A percentile compares a stretch with the other conserved stretches of the same genome.
Conservation (phyloP, 2,888 invertebrate species). For the Folsomia candida region DNA sequence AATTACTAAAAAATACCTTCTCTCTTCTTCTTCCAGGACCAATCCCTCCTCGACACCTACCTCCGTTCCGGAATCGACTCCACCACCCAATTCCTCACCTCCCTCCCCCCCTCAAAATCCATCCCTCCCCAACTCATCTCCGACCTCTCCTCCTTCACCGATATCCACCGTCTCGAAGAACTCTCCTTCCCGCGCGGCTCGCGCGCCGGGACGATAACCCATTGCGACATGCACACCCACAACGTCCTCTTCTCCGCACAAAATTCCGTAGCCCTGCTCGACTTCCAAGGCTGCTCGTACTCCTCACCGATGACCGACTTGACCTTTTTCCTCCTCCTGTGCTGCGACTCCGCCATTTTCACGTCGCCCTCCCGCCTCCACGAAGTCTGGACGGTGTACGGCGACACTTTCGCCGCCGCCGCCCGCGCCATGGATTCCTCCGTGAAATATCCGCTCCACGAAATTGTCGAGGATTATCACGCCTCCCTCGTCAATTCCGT, state of each 20-base stretch:
- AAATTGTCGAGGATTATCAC: constrained; percentile 26
- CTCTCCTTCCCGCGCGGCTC: not conserved
- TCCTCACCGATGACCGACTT: constrained; percentile 36
- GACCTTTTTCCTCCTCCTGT: constrained; percentile 31
- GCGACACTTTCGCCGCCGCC: constrained; percentile 15
- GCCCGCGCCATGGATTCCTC: constrained; percentile 8
- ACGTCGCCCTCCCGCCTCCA: not conserved
- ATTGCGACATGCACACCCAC: constrained; percentile 33
- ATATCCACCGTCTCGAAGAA: not conserved
- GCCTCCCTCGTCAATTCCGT: constrained; percentile 10
- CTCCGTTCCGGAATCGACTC: constrained; percentile 11
- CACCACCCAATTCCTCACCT: constrained; percentile 17
- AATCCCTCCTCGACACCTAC: not conserved
- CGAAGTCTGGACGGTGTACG: constrained; percentile 17
- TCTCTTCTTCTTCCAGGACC: not conserved
- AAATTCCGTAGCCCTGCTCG: constrained; percentile 12
- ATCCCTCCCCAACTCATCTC: constrained; percentile 24
- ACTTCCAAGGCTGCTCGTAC: constrained; percentile 31
- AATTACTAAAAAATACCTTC: constrained; percentile 9
- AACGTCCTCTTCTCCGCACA: constrained; percentile 23
- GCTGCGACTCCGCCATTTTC: constrained; percentile 21
- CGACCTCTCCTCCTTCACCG: constrained; percentile 4
- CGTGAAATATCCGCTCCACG: constrained; percentile 21
- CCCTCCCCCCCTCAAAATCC: not conserved
- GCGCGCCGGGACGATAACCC: constrained; percentile 13